These are phyloP conservation scores for Tineola bisselliella DNA, from an alignment of 2,888 invertebrate genomes.

Conservation along the genomic window DNA sequence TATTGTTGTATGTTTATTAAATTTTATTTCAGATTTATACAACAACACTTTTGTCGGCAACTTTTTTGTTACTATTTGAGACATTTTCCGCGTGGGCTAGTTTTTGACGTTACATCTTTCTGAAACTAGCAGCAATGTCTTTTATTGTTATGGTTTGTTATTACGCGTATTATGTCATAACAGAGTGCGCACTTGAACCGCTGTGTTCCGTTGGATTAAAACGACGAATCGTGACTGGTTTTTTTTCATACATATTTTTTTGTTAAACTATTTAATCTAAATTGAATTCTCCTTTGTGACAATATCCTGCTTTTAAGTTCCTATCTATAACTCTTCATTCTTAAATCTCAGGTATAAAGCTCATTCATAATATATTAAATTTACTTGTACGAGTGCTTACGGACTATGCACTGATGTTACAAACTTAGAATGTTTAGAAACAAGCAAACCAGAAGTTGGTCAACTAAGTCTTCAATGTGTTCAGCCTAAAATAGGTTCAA, in stretches of 20 bases:
- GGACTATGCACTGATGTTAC: background rate
- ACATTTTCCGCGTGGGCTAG: constrained; percentile 67
- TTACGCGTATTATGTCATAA: constrained; percentile 68
- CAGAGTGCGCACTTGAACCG: constrained; percentile 46
- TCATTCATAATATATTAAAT: background rate
- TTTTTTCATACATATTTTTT: constrained; percentile 29
- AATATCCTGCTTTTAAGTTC: constrained; percentile 55
- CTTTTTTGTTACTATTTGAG: constrained; percentile 59
- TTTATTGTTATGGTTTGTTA: constrained; percentile 61
- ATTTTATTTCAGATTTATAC: constrained; percentile 67
- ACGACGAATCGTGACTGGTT: background rate
- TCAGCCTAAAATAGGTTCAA: background rate
- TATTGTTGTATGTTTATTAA: constrained; percentile 65
- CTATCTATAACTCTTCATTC: constrained; percentile 30
- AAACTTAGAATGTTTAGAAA: background rate
- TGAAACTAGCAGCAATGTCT: constrained; percentile 48
- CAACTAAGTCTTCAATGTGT: constrained; percentile 3
- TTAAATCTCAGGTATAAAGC: constrained; percentile 17
- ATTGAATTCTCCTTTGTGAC: constrained; percentile 57
- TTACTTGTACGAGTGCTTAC: background rate
- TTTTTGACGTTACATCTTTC: constrained; percentile 52
- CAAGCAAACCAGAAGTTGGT: background rate
- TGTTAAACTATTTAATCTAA: constrained; percentile 47
- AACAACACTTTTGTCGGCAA: constrained; percentile 65
- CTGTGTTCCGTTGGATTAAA: background rate